Evolutionary conservation across 2,888 invertebrate genomes (phyloP).

Genomic region (Conops quadrifasciatus): DNA sequence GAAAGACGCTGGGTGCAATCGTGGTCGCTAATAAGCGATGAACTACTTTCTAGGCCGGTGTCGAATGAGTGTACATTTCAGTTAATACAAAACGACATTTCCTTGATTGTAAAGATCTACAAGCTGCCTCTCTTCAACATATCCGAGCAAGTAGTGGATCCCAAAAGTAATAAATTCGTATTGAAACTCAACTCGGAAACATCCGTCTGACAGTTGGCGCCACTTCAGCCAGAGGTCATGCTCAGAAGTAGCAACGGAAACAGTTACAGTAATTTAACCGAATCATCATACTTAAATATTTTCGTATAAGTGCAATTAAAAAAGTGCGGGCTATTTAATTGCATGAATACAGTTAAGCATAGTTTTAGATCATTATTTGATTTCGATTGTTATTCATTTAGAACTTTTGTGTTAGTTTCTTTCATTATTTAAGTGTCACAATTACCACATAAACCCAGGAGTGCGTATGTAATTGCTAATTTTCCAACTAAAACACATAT

Average conservation of each 20-base stretch:
- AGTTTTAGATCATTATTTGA: not conserved
- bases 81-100: slow-evolving; percentile 90
- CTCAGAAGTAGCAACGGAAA: slow-evolving; percentile 30
- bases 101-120: slow-evolving; percentile 85
- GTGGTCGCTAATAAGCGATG: slow-evolving; percentile 96
- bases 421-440: no score
- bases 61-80: slow-evolving; percentile 88
- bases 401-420: no score
- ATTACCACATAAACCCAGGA: not conserved
- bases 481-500: slow-evolving; percentile 16
- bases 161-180: slow-evolving; percentile 94
- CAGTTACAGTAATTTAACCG: slow-evolving; percentile 58
- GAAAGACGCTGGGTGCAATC: slow-evolving; percentile 85
- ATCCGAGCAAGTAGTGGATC: slow-evolving; percentile 95
- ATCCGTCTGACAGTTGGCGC: slow-evolving; percentile 79
- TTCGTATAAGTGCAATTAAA: slow-evolving; percentile 52
- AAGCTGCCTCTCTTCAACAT: slow-evolving; percentile 93
- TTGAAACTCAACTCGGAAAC: slow-evolving; percentile 95
- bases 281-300: slow-evolving; percentile 63
- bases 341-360: slow-evolving; percentile 8
- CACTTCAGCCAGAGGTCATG: slow-evolving; percentile 37
- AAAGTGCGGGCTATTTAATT: not conserved
- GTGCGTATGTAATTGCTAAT: not conserved
- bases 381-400: not conserved
- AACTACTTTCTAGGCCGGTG: slow-evolving; percentile 86